Percentiles rank a stretch among this genome's conserved stretches.
These are phyloP conservation scores for Calliopum simillimum DNA, from an alignment of 2,888 invertebrate genomes.

Conservation along the genomic window DNA sequence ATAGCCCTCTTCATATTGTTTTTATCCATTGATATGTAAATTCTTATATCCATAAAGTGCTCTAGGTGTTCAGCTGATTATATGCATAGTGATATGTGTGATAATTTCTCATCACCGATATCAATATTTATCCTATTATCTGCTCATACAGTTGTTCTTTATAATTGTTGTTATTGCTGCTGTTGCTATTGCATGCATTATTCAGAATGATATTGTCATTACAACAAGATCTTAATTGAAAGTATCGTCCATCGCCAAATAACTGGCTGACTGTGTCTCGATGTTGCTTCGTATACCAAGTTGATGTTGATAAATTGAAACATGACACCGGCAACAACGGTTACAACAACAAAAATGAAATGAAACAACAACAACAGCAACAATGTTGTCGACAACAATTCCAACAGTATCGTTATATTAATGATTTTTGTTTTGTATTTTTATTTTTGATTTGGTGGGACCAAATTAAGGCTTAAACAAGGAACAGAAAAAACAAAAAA, in stretches of 20 bases:
- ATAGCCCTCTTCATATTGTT: too few species aligned
- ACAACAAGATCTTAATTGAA: conserved; percentile 49
- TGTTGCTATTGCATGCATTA: conserved; percentile 7
- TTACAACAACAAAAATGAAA: conserved; percentile 15
- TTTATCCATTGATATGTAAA: too few species aligned
- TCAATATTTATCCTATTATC: not conserved
- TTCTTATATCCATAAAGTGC: too few species aligned
- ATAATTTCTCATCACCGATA: too few species aligned
- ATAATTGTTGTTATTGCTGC: conserved; percentile 11
- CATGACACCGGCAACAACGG: conserved; percentile 43
- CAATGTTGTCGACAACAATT: not conserved
- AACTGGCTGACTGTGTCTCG: conserved; percentile 40
- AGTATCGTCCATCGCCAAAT: conserved; percentile 46
- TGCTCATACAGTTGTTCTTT: not conserved
- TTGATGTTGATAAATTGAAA: conserved; percentile 50
- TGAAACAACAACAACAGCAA: conserved; percentile 29
- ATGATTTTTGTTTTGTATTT: not conserved
- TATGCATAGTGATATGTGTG: too few species aligned
- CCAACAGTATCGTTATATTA: conserved; percentile 2
- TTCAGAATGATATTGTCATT: conserved; percentile 32
- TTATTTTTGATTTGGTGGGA: not conserved
- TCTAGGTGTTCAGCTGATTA: too few species aligned
- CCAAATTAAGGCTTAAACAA: not conserved
- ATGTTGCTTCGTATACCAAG: conserved; percentile 29
- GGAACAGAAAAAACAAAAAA: too few species aligned